Percentiles rank a stretch among this genome's conserved stretches.
Conservation (phyloP, 2,888 invertebrate genomes). For the Pherbina coryleti region DNA sequence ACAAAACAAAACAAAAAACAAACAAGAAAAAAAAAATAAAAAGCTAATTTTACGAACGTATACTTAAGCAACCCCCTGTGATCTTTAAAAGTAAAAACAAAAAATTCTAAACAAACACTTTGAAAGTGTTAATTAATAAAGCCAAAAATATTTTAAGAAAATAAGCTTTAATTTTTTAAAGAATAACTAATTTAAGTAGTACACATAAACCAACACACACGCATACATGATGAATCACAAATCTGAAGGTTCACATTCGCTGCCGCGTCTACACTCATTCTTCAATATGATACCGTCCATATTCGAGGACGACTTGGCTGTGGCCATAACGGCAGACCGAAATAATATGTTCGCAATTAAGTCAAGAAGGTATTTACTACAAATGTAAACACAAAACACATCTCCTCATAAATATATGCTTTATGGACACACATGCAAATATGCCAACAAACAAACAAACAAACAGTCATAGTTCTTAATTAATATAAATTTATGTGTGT, state of each 20-base stretch:
- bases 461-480: not conserved
- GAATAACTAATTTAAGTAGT: slow-evolving; percentile 4
- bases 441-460: not conserved
- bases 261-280: slow-evolving; percentile 65
- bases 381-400: not conserved
- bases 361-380: slow-evolving; percentile 60
- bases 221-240: slow-evolving; percentile 60
- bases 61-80: not conserved
- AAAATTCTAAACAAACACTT: slow-evolving; percentile 37
- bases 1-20: not conserved
- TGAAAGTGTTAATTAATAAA: not conserved
- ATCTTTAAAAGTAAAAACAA: slow-evolving; percentile 31
- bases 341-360: slow-evolving; percentile 67
- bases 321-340: slow-evolving; percentile 64
- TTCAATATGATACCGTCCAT: slow-evolving; percentile 66
- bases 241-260: slow-evolving; percentile 59
- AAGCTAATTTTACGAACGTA: too few relatives aligned
- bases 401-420: not conserved
- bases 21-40: not conserved
- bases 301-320: slow-evolving; percentile 65
- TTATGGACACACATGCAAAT: not conserved
- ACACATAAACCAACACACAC: slow-evolving; percentile 7
- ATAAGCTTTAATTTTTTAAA: slow-evolving; percentile 4
- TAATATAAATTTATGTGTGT: not conserved
- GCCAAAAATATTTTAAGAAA: not conserved